Base-by-base conservation (phyloP, 1,140 invertebrate species). In the Lepeophtheirus salmonis region DNA sequence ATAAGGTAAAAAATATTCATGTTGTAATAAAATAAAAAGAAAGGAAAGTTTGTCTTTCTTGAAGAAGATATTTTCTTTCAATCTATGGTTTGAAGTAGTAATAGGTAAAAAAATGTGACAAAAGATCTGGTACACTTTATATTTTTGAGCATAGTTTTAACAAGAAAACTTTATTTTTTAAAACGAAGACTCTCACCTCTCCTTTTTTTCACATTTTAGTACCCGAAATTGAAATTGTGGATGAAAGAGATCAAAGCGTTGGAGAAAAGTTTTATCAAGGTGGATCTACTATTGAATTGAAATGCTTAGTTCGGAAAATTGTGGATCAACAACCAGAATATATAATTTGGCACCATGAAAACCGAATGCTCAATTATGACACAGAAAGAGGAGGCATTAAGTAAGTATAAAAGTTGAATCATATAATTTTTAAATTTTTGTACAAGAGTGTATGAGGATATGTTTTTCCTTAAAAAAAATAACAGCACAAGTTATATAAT, bases 201-300 rank as follows among this genome's bases (percentile, higher is more conserved):
- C n/a, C n/a, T n/a, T 41, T n/a, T 41, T n/a, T 41, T 41, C n/a
- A 41, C 61, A 50, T 73, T 73, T 48, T 77, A 88, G 84, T 86
- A 66, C 84, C 85, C 67, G 82, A 81, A 68, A 81, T 86, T 64
- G 82, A 84, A 70, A 86, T 87, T 66, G 78, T 85, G 18, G 85
- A 86, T 67, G 84, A 86, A 65, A 76, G 84, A 64, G 83, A 81
- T 21, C 76, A 78, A 23, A 78, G 79, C n/a, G 80, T 83, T 2
- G 78, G 80, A 62, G 83, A 86, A 71, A 86, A 86, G 72, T 84
- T 84, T 71, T 87, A 86, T 76, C 85, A 87, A 71, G 82, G 83
- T 62, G 84, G 84, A 50, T 85, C 83, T 65, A 87, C 84, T 63
- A 86, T 88, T 67, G 84, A 87, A 69, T 75, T 88, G 60, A 80